Evolutionary conservation across 2,888 invertebrate species (phyloP).

Genomic region (Tribolium freemani): DNA sequence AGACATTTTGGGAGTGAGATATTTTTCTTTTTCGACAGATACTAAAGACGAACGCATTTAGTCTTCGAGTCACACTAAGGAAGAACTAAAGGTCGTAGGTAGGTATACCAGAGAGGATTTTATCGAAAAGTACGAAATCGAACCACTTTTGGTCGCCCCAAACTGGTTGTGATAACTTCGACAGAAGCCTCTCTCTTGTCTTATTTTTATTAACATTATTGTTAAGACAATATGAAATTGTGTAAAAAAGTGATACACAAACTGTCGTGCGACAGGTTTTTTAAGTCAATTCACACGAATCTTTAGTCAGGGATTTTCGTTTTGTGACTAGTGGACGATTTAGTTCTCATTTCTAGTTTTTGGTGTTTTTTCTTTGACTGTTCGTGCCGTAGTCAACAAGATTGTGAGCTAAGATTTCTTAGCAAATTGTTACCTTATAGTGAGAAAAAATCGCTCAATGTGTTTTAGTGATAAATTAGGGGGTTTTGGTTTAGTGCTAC

Average conservation of each 20-base stretch:
- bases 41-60: slow-evolving; percentile 82
- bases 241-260: slow-evolving; percentile 21
- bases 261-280: slow-evolving; percentile 47
- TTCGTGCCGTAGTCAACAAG: slow-evolving; percentile 6
- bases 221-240: slow-evolving; percentile 47
- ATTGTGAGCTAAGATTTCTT: slow-evolving; percentile 57
- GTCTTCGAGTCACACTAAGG: slow-evolving; percentile 41
- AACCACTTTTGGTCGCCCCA: neutral
- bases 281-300: slow-evolving; percentile 60
- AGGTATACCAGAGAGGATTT: slow-evolving; percentile 45
- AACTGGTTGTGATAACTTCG: slow-evolving; percentile 5
- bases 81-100: slow-evolving; percentile 44
- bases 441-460: slow-evolving; percentile 61
- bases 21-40: slow-evolving; percentile 77
- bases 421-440: slow-evolving; percentile 57
- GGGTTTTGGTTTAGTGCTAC: neutral
- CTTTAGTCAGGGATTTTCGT: slow-evolving; percentile 56
- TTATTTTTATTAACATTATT: slow-evolving; percentile 27
- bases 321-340: slow-evolving; percentile 42
- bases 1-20: slow-evolving; percentile 69
- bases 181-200: neutral
- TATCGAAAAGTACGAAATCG: slow-evolving; percentile 16
- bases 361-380: slow-evolving; percentile 16
- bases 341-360: slow-evolving; percentile 11
- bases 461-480: slow-evolving; percentile 54